Evolutionary conservation across 92 coral and sea anemone genomes (phyloP), one percentile per base, ranked within the genome.

Genomic region (Montipora capitata): DNA sequence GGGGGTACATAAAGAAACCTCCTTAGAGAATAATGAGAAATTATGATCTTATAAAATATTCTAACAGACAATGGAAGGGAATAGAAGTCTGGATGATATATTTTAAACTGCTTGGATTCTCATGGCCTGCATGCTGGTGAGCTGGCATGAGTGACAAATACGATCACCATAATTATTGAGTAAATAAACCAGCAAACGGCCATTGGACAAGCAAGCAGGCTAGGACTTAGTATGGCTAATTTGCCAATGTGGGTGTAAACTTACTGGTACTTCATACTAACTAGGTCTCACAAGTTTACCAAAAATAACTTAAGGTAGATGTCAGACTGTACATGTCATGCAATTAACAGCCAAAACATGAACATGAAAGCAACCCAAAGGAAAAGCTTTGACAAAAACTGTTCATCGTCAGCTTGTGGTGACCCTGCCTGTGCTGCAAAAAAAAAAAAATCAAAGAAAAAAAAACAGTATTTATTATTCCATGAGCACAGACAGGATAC

Each of bases 271-370:
- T 1, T 5, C 52, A 48, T 13, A 54, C 61, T 11, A 54, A 54
- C 51, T 45, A 4, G 7, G 13, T 54, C 13, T 9, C 61, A 54
- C 3, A 48, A 48, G 52, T 54, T 54, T 45, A 45, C 51, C 51
- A 45, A 45, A 45, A 8, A 45, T 12, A 27, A 27, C 35, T 27
- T 27, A 2, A 27, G 35, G 35, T 58, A 58, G 64, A 58, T 58
- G 64, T n/a, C 51, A 2, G 51, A 4, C 40, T 52, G 7, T 65
- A 7, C 10, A 39, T 35, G 40, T 94, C 83, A 98, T 35, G 99
- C 99, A 73, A 98, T 98, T 10, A 98, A 81, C 20, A 98, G 98
- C 99, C 99, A 98, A 83, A 98, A 98, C 79, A 98, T 90, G 77
- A 98, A 96, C 51, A 93, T 78, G 57, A 98, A 89, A 16, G 99